Evolutionary conservation across 1,140 invertebrate genomes (phyloP), one percentile per base, ranked within the genome.

Genomic region (Aplysia californica): DNA sequence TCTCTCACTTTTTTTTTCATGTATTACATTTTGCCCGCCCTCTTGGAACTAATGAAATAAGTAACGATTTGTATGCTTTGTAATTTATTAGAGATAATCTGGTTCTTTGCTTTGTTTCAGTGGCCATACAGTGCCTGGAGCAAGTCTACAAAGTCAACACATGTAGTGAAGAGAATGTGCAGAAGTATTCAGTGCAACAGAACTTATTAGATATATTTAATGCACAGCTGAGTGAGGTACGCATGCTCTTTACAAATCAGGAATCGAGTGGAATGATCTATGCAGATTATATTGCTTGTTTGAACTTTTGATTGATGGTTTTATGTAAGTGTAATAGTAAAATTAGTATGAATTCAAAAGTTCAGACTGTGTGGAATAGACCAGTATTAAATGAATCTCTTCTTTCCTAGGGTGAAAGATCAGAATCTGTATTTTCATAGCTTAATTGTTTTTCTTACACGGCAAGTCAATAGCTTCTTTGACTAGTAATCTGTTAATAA

Each of bases 121-220:
- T 95, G 58, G 94, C 94, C 18, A 93, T 94, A 78, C 95, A 97
- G 88, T 97, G 96, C 88, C 91, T 97, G 77, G 94, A 96, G 87
- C 94, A 93, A 68, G 94, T 95, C 0, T 97, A 95, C 86, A 93
- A 92, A 69, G 81, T 92, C 26, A 89, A 85, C 79, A 84, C 87
- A 15, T 80, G 84, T 58, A 89, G 91, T 82, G 82, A 84, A 35
- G 76, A 79, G 18, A 79, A 73, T 65, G 77, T 80, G 6, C 80
- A 81, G 29, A 84, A 87, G 61, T 85, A 85, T 55, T 75, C 80
- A 35, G 79, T 87, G 21, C 77, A 78, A 15, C 83, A 77, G 66
- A 86, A 85, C 77, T 66, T 87, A 0, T 72, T 87, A 23, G 86
- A 88, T 76, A 84, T 89, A 39, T 87, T 87, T 64, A 89, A 85